Evolutionary conservation across 35 echinoderm and acorn worm species (phyloP).

Genomic region (Nesometra sesokonis): DNA sequence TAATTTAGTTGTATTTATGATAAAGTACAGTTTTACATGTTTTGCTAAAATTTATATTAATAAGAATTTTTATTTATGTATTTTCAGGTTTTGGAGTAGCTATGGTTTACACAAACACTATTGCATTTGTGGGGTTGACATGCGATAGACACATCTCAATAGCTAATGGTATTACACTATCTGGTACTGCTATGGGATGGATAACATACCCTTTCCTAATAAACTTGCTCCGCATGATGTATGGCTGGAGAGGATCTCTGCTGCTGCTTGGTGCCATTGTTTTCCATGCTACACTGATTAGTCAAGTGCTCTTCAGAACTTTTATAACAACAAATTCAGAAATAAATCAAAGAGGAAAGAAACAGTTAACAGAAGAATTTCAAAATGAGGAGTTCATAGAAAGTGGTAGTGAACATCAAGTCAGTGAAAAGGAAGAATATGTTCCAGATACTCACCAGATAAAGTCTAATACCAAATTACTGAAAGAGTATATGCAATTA

Average conservation of each 20-base stretch:
- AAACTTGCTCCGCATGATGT: neutral
- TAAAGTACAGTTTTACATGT: too few species aligned
- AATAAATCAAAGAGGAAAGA: neutral
- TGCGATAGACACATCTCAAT: neutral
- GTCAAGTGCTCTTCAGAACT: neutral
- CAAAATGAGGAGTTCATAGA: neutral
- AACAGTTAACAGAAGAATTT: neutral
- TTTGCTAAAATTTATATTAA: too few species aligned
- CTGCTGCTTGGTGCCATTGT: neutral
- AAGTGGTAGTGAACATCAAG: neutral
- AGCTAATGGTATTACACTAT: neutral
- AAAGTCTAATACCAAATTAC: neutral
- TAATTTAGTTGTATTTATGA: too few species aligned
- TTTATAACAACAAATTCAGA: neutral
- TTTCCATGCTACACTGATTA: neutral
- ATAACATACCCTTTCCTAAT: neutral
- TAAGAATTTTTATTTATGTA: too few species aligned
- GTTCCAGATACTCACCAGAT: neutral
- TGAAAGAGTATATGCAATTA: neutral
- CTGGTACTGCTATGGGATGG: neutral
- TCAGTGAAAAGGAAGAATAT: neutral
- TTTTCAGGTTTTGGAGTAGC: neutral
- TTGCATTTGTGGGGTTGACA: neutral
- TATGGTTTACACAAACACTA: neutral
- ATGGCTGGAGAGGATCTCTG: neutral